These are phyloP conservation scores for Neofelis nebulosa DNA, from an alignment of 2,113 vertebrate species.

Conservation along the genomic window DNA sequence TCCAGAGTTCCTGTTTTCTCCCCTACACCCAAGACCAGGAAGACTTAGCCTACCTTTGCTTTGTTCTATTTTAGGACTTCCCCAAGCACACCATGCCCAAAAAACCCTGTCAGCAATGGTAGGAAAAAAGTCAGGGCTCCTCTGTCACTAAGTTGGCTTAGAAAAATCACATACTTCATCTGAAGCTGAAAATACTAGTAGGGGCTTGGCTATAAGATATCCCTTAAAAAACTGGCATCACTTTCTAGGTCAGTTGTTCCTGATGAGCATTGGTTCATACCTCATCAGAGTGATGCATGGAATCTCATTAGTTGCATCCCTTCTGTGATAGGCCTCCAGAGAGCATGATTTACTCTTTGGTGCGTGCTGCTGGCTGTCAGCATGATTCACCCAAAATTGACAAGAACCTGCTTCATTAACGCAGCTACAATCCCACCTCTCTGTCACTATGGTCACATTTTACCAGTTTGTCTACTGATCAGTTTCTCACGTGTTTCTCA, in stretches of 20 bases:
- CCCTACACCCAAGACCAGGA: neutral
- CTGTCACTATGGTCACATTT: neutral
- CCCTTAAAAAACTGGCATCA: constrained; percentile 45
- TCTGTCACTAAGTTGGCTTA: constrained; percentile 51
- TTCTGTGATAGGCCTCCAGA: constrained; percentile 65
- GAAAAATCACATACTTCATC: constrained; percentile 49
- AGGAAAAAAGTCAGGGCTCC: neutral
- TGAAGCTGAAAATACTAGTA: neutral
- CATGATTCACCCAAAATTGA: constrained; percentile 67
- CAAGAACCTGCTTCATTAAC: constrained; percentile 65
- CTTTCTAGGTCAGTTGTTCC: constrained; percentile 75
- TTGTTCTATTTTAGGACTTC: constrained; percentile 58
- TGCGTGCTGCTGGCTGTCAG: constrained; percentile 69
- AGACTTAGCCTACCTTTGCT: neutral
- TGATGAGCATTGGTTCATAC: constrained; percentile 43
- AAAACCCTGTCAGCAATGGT: neutral
- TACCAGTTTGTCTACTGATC: neutral
- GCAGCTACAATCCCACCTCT: neutral
- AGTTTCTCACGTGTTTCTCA: neutral
- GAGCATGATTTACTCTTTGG: constrained; percentile 59
- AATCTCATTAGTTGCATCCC: constrained; percentile 71
- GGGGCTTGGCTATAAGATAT: neutral
- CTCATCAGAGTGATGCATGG: constrained; percentile 52
- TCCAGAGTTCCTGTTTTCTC: constrained; percentile 1
- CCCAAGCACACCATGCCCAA: neutral